Percentiles rank a stretch among this genome's conserved stretches.
Conservation (phyloP, 2,888 invertebrate species). For the Pycnomerus fuliginosus region DNA sequence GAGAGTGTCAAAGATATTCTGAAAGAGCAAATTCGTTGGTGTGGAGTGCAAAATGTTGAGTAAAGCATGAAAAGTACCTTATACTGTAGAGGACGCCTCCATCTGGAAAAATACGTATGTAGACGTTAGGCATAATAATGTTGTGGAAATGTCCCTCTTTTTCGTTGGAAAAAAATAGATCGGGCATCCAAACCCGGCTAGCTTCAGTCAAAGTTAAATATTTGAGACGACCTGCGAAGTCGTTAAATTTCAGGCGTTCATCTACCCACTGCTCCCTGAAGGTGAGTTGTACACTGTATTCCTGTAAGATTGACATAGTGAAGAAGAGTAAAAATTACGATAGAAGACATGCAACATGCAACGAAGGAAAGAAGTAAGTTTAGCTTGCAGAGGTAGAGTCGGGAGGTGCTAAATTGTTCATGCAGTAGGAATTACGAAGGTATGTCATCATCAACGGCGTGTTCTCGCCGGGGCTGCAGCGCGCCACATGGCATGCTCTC, state of each 20-base stretch:
- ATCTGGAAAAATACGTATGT: constrained; percentile 93
- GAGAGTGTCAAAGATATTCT: constrained; percentile 94
- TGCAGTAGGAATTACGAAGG: too few species aligned
- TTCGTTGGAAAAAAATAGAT: constrained; percentile 96
- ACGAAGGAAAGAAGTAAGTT: constrained; percentile 6
- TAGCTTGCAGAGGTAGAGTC: background rate
- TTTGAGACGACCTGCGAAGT: constrained; percentile 83
- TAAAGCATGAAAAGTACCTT: constrained; percentile 55
- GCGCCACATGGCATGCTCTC: constrained; percentile 49
- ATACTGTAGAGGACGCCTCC: constrained; percentile 96
- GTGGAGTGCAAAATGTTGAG: too few species aligned
- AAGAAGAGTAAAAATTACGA: constrained; percentile 4
- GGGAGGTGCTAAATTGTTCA: constrained; percentile 8
- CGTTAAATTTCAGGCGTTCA: constrained; percentile 86
- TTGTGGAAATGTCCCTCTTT: constrained; percentile 97
- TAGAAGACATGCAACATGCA: constrained; percentile 21
- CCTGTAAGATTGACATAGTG: constrained; percentile 63
- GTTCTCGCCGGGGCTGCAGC: constrained; percentile 41
- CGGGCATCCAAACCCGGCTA: constrained; percentile 97
- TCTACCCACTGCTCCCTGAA: constrained; percentile 98
- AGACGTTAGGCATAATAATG: constrained; percentile 97
- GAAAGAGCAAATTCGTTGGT: constrained; percentile 46
- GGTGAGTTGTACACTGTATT: constrained; percentile 96
- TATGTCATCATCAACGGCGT: too few species aligned
- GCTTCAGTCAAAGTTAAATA: constrained; percentile 93